These are phyloP conservation scores for Bolinopsis microptera DNA, from an alignment of 37 sponge, comb jelly and placozoan species.

Conservation along the genomic window DNA sequence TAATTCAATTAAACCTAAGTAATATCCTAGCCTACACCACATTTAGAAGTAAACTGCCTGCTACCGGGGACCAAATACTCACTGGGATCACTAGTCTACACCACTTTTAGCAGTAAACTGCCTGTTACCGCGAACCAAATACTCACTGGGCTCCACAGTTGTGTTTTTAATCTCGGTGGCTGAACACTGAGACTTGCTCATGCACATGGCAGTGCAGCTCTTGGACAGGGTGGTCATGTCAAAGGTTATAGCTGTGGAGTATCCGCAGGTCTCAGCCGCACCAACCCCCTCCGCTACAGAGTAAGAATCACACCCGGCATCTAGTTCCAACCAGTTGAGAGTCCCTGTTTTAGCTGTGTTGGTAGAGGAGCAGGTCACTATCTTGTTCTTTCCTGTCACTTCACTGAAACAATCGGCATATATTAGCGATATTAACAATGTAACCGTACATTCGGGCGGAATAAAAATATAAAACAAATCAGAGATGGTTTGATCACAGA, in stretches of 20 bases:
- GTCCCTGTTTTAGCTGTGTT: background rate
- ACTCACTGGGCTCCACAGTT: background rate
- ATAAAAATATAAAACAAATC: no score
- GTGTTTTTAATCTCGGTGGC: background rate
- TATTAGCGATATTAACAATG: no score
- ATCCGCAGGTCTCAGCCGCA: background rate
- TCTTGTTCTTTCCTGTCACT: background rate
- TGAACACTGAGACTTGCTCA: background rate
- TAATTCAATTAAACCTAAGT: no score
- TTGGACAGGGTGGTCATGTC: background rate
- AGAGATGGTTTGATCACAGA: no score
- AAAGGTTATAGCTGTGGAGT: background rate
- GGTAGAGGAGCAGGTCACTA: background rate
- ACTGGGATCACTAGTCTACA: no score
- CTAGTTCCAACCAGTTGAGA: background rate
- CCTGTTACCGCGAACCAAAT: no score
- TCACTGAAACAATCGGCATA: background rate
- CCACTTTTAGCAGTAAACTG: no score
- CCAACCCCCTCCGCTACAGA: background rate
- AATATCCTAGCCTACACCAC: no score
- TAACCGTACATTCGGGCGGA: no score
- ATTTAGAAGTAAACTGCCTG: no score
- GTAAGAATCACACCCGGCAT: background rate
- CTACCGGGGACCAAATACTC: no score
- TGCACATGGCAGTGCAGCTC: background rate